Evolutionary conservation across 2,797 vertebrate species (phyloP).

Genomic region (Dendrocincla fuliginosa): DNA sequence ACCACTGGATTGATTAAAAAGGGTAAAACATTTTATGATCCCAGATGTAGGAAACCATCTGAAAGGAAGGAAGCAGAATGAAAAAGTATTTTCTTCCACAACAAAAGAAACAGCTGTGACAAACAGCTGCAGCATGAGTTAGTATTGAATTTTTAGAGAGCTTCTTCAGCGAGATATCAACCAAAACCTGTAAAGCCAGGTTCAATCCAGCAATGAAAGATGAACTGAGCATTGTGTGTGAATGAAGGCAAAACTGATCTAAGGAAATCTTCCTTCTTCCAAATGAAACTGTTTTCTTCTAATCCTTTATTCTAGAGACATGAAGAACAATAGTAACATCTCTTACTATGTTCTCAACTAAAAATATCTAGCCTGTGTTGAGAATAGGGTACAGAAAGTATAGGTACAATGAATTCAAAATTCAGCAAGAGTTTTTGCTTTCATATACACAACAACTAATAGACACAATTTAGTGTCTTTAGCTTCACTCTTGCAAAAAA

Average conservation of each 20-base stretch:
- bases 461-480: not conserved
- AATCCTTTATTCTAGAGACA: not conserved
- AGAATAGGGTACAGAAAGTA: not conserved
- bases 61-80: not conserved
- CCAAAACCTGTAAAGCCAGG: not conserved
- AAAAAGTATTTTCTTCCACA: not conserved
- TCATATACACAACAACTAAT: not conserved
- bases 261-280: not conserved
- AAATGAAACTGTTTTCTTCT: not conserved
- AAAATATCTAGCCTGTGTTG: not conserved
- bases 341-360: not conserved
- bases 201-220: not conserved
- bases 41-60: not conserved
- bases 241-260: not conserved
- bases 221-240: not conserved
- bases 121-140: not conserved
- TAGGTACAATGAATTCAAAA: not conserved
- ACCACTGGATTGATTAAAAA: not conserved
- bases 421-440: not conserved
- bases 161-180: not conserved
- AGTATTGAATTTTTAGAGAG: not conserved
- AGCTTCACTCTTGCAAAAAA: not conserved
- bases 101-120: not conserved
- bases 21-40: not conserved
- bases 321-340: not conserved